Conservation (phyloP, 2,113 vertebrate species). For the Carassius carassius region DNA sequence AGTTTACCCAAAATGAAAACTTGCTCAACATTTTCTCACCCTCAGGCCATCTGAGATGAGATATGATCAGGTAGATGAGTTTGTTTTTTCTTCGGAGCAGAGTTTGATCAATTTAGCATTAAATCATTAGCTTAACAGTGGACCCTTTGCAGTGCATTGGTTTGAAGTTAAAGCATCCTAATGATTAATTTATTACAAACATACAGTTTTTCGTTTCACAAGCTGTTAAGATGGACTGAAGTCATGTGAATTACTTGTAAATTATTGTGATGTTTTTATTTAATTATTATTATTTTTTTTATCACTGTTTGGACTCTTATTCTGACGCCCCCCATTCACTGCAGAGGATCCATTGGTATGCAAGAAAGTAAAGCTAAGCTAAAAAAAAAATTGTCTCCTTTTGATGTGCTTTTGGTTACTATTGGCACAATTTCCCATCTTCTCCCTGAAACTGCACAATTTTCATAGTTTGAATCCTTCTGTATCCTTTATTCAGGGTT, state of each 20-base stretch:
- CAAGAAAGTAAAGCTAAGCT: not conserved
- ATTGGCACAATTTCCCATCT: not conserved
- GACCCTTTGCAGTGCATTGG: not conserved
- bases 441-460: not conserved
- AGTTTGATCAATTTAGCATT: not conserved
- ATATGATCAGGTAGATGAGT: not conserved
- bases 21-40: not conserved
- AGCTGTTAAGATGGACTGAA: not conserved
- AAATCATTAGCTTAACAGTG: not conserved
- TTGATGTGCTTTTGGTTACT: not conserved
- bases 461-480: not conserved
- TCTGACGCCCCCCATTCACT: not conserved
- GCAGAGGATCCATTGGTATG: not conserved
- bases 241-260: not conserved
- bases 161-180: not conserved
- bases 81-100: not conserved
- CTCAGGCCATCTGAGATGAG: not conserved
- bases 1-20: not conserved
- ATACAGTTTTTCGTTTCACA: not conserved
- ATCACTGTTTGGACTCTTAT: not conserved
- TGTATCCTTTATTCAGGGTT: slow-evolving; percentile 1
- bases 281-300: no score
- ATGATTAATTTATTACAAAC: not conserved
- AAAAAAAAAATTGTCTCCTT: no score
- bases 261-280: not conserved